phyloP scores from a whole-genome alignment of 2,888 invertebrate genomes.

The Ichneumoninae sp. region DNA sequence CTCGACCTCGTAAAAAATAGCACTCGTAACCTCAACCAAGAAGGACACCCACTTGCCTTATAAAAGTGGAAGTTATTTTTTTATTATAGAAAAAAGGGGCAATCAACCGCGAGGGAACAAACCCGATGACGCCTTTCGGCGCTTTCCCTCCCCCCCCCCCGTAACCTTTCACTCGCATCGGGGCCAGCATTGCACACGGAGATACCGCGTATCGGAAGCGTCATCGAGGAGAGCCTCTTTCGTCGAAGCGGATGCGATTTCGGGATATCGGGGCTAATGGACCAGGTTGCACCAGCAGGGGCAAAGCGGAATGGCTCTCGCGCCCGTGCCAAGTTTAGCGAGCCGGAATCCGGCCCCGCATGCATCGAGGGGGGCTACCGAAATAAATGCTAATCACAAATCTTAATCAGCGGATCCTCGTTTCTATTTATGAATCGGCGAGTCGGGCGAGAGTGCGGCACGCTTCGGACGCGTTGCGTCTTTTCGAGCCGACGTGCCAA shows the following conservation, averaged over 20 bases:
- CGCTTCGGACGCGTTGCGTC: slow-evolving; percentile 14
- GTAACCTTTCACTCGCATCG: slow-evolving; percentile 56
- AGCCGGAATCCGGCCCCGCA: slow-evolving; percentile 78
- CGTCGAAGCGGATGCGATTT: slow-evolving; percentile 56
- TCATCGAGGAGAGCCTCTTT: slow-evolving; percentile 31
- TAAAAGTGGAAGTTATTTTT: slow-evolving; percentile 55
- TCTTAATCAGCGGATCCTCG: slow-evolving; percentile 79
- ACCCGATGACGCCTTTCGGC: slow-evolving; percentile 37
- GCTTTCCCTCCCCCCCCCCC: neutral
- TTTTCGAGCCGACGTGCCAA: neutral
- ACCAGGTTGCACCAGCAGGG: slow-evolving; percentile 79
- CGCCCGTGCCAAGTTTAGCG: slow-evolving; percentile 80
- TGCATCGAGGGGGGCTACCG: slow-evolving; percentile 75
- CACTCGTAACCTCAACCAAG: slow-evolving; percentile 25
- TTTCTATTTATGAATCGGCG: slow-evolving; percentile 58
- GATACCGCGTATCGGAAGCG: neutral
- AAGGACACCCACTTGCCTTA: slow-evolving; percentile 60
- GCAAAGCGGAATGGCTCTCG: slow-evolving; percentile 39
- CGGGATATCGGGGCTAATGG: slow-evolving; percentile 82
- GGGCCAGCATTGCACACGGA: slow-evolving; percentile 32
- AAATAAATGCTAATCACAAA: slow-evolving; percentile 83
- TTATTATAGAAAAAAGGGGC: slow-evolving; percentile 47
- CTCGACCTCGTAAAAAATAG: slow-evolving; percentile 61
- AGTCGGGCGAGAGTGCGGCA: slow-evolving; percentile 8
- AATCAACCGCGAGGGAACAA: slow-evolving; percentile 26